Evolutionary conservation across 2,888 invertebrate species (phyloP), one percentile per base, ranked within the genome.

Genomic region (Harpagoxenus sublaevis): DNA sequence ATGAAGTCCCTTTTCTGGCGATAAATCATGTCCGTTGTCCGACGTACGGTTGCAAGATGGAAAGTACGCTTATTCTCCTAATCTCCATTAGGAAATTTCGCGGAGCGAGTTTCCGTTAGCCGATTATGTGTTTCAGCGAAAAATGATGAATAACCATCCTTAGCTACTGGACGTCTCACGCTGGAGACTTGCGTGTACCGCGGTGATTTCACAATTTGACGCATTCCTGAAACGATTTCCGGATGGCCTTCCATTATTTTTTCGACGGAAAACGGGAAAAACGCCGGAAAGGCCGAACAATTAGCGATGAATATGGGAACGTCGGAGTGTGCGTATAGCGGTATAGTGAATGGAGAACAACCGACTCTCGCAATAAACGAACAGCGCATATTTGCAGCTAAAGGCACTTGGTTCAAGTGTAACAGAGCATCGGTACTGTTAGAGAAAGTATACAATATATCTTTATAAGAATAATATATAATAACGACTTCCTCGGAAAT

Each of bases 111-210:
- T 81, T 81, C 79, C 79, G 79, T 79, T 79, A 71, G 71, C 18
- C 57, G 45, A 79, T 79, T 71, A 79, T 23, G 71, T 8, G 39
- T 81, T 81, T 60, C 73, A 73, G 48, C 57, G 79, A 28, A 60
- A 60, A 60, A 81, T 73, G 73, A 79, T 73, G 79, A 81, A 81
- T 73, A 81, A 73, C 79, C 53, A 4, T 78, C 60, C 39, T 81
- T 60, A 73, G 57, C 48, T 48, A 35, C 73, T 60, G 23, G 42
- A 0, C 42, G 42, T 42, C 42, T 23, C 35, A 6, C 23, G 18
- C 12, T 35, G 48, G 4, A 39, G 55, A 10, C 35, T 68, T 15
- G 45, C 31, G 55, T 45, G 53, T 18, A 48, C 9, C 55, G 28
- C 60, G 35, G 48, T 79, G 73, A 79, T 73, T 57, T 79, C 60